These are phyloP conservation scores for Opisthocomus hoazin DNA, from an alignment of 2,113 vertebrate species.

Conservation along the genomic window DNA sequence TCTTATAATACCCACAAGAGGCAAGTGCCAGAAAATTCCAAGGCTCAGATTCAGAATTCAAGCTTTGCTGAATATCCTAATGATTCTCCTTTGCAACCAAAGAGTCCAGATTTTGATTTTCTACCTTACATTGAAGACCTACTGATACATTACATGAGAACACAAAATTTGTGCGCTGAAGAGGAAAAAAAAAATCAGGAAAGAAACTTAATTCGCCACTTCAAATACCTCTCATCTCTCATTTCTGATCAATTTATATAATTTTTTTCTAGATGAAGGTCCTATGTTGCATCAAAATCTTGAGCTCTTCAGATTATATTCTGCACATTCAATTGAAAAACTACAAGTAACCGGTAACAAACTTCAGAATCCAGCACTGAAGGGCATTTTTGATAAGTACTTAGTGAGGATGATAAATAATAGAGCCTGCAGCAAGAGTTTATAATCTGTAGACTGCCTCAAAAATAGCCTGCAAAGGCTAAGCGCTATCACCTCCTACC, in stretches of 20 bases:
- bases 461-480: not conserved
- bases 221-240: not conserved
- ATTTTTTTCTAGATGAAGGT: not conserved
- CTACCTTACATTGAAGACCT: not conserved
- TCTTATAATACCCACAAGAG: not conserved
- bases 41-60: not conserved
- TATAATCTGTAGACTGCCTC: not conserved
- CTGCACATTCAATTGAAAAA: not conserved
- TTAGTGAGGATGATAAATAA: not conserved
- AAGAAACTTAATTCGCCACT: not conserved
- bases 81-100: not conserved
- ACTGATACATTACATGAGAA: not conserved
- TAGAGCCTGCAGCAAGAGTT: not conserved
- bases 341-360: not conserved
- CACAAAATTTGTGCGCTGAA: not conserved
- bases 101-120: not conserved
- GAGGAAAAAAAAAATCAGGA: not conserved
- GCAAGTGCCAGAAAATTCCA: not conserved
- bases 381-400: not conserved
- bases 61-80: not conserved
- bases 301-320: not conserved
- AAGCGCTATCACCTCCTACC: not conserved
- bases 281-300: not conserved
- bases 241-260: not conserved
- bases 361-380: not conserved